Conservation (phyloP, 1,140 invertebrate species). For the Zaprionus camerounensis region DNA sequence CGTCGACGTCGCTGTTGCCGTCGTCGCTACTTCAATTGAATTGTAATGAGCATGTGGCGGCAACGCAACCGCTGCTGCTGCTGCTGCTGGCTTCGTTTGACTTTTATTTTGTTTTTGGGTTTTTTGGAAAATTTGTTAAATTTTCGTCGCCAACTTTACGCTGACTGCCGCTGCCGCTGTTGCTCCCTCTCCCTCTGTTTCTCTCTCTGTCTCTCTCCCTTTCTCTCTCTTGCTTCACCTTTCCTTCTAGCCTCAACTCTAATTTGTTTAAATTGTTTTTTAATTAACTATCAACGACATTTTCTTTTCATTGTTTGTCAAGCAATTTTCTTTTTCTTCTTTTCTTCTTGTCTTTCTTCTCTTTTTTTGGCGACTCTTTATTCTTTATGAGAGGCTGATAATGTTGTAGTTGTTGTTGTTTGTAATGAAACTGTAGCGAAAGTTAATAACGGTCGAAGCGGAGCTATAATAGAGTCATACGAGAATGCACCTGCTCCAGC, state of each 20-base stretch:
- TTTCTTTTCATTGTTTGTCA: slow-evolving; percentile 77
- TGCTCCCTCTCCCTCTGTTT: slow-evolving; percentile 29
- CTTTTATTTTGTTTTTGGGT: slow-evolving; percentile 29
- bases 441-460: slow-evolving; percentile 43
- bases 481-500: not conserved
- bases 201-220: slow-evolving; percentile 11
- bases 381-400: slow-evolving; percentile 18
- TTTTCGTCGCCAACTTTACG: slow-evolving; percentile 78
- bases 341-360: slow-evolving; percentile 20
- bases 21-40: slow-evolving; percentile 74
- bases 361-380: slow-evolving; percentile 12
- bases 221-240: slow-evolving; percentile 6
- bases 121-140: slow-evolving; percentile 71
- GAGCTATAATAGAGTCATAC: slow-evolving; percentile 6
- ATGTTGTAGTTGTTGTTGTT: slow-evolving; percentile 17
- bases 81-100: slow-evolving; percentile 11
- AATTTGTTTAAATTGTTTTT: slow-evolving; percentile 83
- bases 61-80: slow-evolving; percentile 15
- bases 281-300: slow-evolving; percentile 82
- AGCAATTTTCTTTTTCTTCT: slow-evolving; percentile 17
- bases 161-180: slow-evolving; percentile 25
- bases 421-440: slow-evolving; percentile 75
- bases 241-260: slow-evolving; percentile 68
- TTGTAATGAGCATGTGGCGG: slow-evolving; percentile 74
- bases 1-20: slow-evolving; percentile 28